These are phyloP conservation scores for Montipora sp. DNA, from an alignment of 64 coral and sea anemone species.

Conservation along the genomic window DNA sequence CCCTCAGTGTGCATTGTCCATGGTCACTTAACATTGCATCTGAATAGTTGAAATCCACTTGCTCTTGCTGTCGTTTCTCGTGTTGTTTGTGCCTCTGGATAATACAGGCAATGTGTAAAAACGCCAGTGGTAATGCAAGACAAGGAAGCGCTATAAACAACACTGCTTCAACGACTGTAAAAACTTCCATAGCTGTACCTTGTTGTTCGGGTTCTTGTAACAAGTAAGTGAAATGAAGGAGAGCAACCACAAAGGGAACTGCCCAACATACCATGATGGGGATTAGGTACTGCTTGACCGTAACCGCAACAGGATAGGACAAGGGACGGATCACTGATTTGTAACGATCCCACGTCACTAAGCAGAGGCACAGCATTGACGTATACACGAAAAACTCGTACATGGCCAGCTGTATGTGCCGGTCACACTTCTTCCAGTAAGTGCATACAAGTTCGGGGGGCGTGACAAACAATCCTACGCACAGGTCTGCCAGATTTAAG, in stretches of 20 bases:
- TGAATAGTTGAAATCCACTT: constrained; percentile 48
- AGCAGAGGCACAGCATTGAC: constrained; percentile 16
- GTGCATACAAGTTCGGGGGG: constrained; percentile 28
- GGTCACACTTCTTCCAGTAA: background rate
- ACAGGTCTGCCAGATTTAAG: constrained; percentile 31
- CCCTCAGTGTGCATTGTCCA: background rate
- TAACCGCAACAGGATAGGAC: constrained; percentile 22
- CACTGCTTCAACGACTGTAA: background rate
- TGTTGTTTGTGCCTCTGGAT: constrained; percentile 23
- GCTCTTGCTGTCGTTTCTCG: constrained; percentile 16
- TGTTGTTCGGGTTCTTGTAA: background rate
- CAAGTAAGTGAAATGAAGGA: constrained; percentile 42
- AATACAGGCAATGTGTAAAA: constrained; percentile 24
- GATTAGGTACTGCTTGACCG: background rate
- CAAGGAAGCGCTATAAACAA: constrained; percentile 34
- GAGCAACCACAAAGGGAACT: constrained; percentile 13
- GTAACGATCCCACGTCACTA: constrained; percentile 44
- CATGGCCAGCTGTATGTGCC: background rate
- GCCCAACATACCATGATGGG: background rate
- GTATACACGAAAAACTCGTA: constrained; percentile 49
- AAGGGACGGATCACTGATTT: constrained; percentile 30
- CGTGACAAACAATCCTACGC: constrained; percentile 29
- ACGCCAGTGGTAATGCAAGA: constrained; percentile 6
- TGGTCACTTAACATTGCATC: background rate
- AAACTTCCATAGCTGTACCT: background rate